Percentiles rank a stretch among this genome's conserved stretches.
Evolutionary conservation across 2,888 invertebrate genomes (phyloP).

Genomic region (Pasiphila rectangulata): DNA sequence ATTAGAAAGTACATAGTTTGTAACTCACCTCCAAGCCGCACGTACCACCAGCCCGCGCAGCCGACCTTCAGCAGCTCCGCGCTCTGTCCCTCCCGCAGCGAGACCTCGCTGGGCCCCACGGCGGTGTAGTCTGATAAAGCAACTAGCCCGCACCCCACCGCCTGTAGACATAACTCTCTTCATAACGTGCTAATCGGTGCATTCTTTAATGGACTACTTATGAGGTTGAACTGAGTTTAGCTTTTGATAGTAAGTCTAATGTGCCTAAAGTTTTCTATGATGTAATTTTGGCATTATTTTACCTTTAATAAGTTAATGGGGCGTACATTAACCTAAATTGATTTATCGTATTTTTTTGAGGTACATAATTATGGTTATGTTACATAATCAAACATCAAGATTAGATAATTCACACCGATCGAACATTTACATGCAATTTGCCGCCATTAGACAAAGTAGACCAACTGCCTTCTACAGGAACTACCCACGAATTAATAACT

Average conservation of each 20-base stretch:
- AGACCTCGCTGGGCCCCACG: constrained; percentile 94
- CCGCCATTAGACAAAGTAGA: constrained; percentile 10
- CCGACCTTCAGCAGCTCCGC: constrained; percentile 95
- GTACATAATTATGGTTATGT: no score
- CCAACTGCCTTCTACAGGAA: constrained; percentile 19
- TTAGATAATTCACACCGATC: constrained; percentile 28
- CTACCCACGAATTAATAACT: constrained; percentile 10
- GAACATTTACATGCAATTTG: constrained; percentile 23
- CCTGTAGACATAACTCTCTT: constrained; percentile 51
- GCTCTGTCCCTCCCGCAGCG: constrained; percentile 93
- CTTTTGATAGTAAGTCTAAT: background rate
- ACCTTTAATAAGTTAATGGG: background rate
- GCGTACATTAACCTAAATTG: background rate
- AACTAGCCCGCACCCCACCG: constrained; percentile 89
- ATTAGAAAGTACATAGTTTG: no score
- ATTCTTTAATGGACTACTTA: background rate
- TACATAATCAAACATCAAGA: constrained; percentile 11
- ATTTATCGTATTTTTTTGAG: no score
- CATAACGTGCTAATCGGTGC: background rate
- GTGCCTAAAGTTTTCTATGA: background rate
- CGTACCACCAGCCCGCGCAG: constrained; percentile 98
- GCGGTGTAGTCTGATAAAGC: constrained; percentile 96
- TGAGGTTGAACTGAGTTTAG: background rate
- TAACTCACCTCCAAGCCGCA: constrained; percentile 88
- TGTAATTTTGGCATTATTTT: background rate